These are phyloP conservation scores for Acrobasis suavella DNA, from an alignment of 2,888 invertebrate genomes.

Conservation along the genomic window DNA sequence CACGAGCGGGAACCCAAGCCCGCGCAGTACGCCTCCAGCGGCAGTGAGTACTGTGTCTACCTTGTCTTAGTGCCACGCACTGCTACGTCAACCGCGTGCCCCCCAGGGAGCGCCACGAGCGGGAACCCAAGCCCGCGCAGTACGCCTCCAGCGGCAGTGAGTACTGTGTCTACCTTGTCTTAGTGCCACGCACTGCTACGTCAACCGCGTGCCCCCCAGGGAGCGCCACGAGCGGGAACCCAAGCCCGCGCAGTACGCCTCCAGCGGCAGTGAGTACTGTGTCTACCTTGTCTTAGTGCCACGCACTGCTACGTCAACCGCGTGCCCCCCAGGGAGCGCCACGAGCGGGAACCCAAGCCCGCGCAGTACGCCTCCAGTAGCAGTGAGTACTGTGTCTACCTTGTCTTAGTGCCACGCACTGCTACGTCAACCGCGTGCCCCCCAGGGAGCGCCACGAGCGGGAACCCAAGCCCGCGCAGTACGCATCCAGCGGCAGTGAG, in stretches of 20 bases:
- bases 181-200: conserved; percentile 45
- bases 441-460: conserved; percentile 39
- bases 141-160: conserved; percentile 86
- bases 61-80: conserved; percentile 36
- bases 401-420: conserved; percentile 37
- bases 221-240: conserved; percentile 34
- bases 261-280: conserved; percentile 83
- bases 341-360: conserved; percentile 32
- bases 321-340: conserved; percentile 42
- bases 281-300: conserved; percentile 28
- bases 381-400: conserved; percentile 68
- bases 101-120: conserved; percentile 38
- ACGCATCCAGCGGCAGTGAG: conserved; percentile 86
- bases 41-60: conserved; percentile 73
- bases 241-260: conserved; percentile 80
- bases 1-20: conserved; percentile 31
- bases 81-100: conserved; percentile 52
- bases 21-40: conserved; percentile 85
- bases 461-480: conserved; percentile 60
- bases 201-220: conserved; percentile 48
- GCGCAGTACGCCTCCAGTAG: conserved; percentile 86
- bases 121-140: conserved; percentile 53
- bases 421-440: conserved; percentile 52
- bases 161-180: conserved; percentile 45
- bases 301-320: conserved; percentile 49